These are phyloP conservation scores for Arbacia lixula DNA, from an alignment of 53 echinoderm and acorn worm species.

Conservation along the genomic window DNA sequence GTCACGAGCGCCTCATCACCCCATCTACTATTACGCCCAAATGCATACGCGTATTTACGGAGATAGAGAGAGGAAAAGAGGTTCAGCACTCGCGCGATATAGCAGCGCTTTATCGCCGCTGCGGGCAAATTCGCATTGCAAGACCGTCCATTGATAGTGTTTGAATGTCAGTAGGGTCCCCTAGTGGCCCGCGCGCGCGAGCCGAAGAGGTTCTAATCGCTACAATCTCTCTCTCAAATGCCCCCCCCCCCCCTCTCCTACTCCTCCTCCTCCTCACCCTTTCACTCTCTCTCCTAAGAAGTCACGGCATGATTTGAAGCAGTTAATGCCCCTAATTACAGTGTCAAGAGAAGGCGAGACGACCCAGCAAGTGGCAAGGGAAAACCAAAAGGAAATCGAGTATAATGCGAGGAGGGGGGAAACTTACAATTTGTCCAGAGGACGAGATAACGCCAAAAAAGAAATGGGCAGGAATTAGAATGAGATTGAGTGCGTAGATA, in stretches of 20 bases:
- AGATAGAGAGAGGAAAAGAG: background rate
- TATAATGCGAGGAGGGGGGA: background rate
- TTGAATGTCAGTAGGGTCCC: constrained; percentile 29
- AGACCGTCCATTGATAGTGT: constrained; percentile 26
- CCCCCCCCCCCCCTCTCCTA: too few relatives aligned
- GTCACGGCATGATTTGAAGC: constrained; percentile 41
- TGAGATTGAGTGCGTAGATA: constrained; percentile 48
- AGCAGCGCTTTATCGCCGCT: background rate
- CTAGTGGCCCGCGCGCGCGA: background rate
- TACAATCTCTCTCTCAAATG: constrained; percentile 43
- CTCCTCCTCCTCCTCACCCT: too few relatives aligned
- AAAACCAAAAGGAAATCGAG: background rate
- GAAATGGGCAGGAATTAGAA: constrained; percentile 10
- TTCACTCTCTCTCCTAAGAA: background rate
- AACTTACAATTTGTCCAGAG: constrained; percentile 49
- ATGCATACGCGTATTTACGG: too few relatives aligned
- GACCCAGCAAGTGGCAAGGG: constrained; percentile 7
- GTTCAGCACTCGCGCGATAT: too few relatives aligned
- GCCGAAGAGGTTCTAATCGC: constrained; percentile 29
- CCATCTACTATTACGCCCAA: constrained; percentile 17
- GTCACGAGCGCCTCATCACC: background rate
- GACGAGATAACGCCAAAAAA: background rate
- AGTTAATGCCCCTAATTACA: constrained; percentile 50
- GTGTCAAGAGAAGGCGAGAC: constrained; percentile 36
- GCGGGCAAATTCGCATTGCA: background rate